Evolutionary conservation across 2,888 invertebrate species (phyloP).

Genomic region (Drosophila formosana): DNA sequence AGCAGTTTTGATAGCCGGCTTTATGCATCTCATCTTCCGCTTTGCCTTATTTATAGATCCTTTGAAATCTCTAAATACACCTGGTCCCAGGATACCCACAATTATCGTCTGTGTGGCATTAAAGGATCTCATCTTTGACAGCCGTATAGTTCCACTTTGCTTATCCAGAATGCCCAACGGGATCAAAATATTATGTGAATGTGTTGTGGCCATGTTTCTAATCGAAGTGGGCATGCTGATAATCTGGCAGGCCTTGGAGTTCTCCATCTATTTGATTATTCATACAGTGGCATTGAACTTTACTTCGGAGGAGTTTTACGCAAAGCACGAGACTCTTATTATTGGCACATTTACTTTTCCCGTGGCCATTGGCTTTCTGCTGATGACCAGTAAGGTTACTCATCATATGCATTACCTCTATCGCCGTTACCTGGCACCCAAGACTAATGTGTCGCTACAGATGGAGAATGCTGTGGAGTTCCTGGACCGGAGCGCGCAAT

Average conservation of each 20-base stretch:
- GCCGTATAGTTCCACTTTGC: slow-evolving; percentile 18
- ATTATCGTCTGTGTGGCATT: slow-evolving; percentile 24
- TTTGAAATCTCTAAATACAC: background rate
- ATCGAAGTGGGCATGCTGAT: slow-evolving; percentile 29
- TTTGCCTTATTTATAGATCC: slow-evolving; percentile 1
- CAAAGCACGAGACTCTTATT: background rate
- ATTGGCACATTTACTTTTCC: slow-evolving; percentile 28
- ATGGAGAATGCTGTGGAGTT: background rate
- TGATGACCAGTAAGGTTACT: background rate
- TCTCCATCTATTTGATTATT: background rate
- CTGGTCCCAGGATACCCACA: slow-evolving; percentile 3
- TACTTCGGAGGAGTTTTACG: background rate
- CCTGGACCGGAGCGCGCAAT: background rate
- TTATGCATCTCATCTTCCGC: slow-evolving; percentile 25
- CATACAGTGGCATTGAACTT: background rate
- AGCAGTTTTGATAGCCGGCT: slow-evolving; percentile 15
- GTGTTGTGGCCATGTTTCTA: slow-evolving; percentile 21
- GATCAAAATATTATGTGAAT: slow-evolving; percentile 22
- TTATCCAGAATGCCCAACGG: background rate
- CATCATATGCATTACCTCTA: slow-evolving; percentile 7
- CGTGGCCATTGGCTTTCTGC: slow-evolving; percentile 13
- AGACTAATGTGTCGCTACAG: background rate
- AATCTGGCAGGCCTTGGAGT: slow-evolving; percentile 33
- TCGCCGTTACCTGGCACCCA: background rate
- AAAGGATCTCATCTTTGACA: slow-evolving; percentile 35